phyloP scores from a whole-genome alignment of 2,113 vertebrate species.

The Oryzias woworae region DNA sequence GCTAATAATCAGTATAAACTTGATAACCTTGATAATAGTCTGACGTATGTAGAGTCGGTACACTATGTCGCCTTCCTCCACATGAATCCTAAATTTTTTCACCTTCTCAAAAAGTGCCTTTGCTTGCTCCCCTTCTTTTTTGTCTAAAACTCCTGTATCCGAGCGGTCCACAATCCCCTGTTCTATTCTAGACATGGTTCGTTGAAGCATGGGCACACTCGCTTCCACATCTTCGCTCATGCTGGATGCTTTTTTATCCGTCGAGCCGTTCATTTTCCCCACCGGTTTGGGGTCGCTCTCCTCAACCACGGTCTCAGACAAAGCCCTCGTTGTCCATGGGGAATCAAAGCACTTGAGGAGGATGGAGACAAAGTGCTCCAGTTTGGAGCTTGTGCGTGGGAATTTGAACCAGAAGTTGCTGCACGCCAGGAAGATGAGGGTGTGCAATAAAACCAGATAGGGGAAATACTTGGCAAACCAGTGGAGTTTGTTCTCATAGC shows the following conservation, averaged over 20 bases:
- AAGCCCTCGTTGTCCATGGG: conserved; percentile 92
- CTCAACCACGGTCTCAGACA: conserved; percentile 95
- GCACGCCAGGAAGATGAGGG: conserved; percentile 93
- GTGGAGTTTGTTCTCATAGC: conserved; percentile 94
- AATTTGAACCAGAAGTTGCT: conserved; percentile 99
- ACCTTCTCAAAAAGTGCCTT: conserved; percentile 84
- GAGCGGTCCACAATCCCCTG: conserved; percentile 95
- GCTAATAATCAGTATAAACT: conserved; percentile 92
- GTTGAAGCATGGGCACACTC: conserved; percentile 94
- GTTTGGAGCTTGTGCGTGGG: conserved; percentile 95
- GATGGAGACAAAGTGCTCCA: conserved; percentile 98
- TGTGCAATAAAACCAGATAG: conserved; percentile 95
- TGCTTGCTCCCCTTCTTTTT: conserved; percentile 89
- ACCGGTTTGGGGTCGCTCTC: conserved; percentile 93
- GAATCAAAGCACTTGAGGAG: conserved; percentile 98
- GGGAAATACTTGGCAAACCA: conserved; percentile 99
- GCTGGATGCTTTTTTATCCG: conserved; percentile 89
- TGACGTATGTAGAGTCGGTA: conserved; percentile 96
- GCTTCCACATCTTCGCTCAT: conserved; percentile 96
- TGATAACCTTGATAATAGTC: conserved; percentile 97
- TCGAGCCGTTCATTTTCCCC: conserved; percentile 91
- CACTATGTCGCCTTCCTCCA: conserved; percentile 96
- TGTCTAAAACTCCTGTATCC: conserved; percentile 89
- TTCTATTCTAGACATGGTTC: conserved; percentile 93
- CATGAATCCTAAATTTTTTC: conserved; percentile 94